Evolutionary conservation across 1,140 invertebrate species (phyloP).

Genomic region (Bombus consobrinus): DNA sequence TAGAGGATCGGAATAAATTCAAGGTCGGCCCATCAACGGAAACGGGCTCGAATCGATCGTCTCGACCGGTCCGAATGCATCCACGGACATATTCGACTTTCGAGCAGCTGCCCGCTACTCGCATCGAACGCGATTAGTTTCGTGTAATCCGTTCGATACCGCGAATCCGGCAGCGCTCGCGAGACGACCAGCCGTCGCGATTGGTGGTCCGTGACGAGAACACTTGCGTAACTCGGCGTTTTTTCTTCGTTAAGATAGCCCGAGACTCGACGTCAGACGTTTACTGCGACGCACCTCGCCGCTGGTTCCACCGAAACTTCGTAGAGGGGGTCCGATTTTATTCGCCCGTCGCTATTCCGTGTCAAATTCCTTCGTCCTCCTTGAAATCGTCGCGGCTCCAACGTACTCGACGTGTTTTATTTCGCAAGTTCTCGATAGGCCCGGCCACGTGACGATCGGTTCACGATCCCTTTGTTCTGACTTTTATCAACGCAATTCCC

Average conservation of each 20-base stretch:
- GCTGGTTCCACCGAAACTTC: neutral
- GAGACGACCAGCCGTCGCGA: neutral
- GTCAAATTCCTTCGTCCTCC: neutral
- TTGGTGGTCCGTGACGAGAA: conserved; percentile 16
- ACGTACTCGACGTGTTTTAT: neutral
- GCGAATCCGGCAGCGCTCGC: neutral
- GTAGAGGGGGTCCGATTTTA: neutral
- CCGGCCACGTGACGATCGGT: accelerated
- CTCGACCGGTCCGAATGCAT: neutral
- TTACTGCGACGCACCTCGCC: neutral
- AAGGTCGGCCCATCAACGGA: neutral
- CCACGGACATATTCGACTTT: neutral
- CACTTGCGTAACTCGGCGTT: conserved; percentile 47
- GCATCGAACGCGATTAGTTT: neutral
- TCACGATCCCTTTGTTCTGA: no score
- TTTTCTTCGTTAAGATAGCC: conserved; percentile 14
- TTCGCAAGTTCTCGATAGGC: accelerated
- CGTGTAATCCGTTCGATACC: neutral
- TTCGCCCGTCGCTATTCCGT: neutral
- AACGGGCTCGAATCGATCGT: neutral
- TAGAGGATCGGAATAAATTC: conserved; percentile 4
- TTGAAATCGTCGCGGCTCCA: neutral
- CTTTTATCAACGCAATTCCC: neutral
- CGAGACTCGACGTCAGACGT: neutral
- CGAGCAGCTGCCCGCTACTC: neutral